phyloP scores from a whole-genome alignment of 2,797 vertebrate genomes.

The Holocentrus rufus region DNA sequence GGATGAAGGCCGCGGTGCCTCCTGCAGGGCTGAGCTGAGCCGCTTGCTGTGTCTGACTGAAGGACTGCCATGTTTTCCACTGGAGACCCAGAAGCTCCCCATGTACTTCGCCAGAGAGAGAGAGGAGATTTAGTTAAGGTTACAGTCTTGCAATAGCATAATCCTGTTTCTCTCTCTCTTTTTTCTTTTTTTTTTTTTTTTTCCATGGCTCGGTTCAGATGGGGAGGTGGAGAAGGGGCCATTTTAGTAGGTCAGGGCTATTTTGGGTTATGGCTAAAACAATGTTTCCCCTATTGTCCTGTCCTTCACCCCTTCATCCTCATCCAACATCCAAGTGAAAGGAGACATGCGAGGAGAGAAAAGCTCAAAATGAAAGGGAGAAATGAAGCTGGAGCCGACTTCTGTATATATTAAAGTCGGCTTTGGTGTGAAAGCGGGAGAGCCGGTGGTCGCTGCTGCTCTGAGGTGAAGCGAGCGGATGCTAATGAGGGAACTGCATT shows the following conservation, averaged over 20 bases:
- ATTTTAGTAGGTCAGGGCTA: slow-evolving; percentile 47
- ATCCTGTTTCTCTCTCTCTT: slow-evolving; percentile 28
- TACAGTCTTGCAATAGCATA: slow-evolving; percentile 37
- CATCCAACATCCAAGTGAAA: slow-evolving; percentile 10
- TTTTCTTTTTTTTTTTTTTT: not conserved
- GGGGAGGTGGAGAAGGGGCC: not conserved
- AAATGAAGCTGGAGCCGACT: not conserved
- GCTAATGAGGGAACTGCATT: slow-evolving; percentile 11
- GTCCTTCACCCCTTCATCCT: not conserved
- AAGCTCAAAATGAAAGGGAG: slow-evolving; percentile 5
- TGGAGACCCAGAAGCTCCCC: slow-evolving; percentile 40
- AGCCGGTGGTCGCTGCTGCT: not conserved
- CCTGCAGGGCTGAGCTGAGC: slow-evolving; percentile 26
- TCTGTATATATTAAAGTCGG: not conserved
- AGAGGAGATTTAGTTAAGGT: slow-evolving; percentile 37
- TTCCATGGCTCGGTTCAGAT: slow-evolving; percentile 35
- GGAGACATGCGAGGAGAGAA: not conserved
- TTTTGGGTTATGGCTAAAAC: slow-evolving; percentile 15
- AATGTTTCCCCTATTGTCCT: not conserved
- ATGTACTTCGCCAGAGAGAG: slow-evolving; percentile 29
- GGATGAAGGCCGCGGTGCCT: slow-evolving; percentile 11
- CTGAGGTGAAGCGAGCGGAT: not conserved
- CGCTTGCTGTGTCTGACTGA: slow-evolving; percentile 45
- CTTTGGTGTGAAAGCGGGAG: not conserved
- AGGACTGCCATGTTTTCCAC: slow-evolving; percentile 40